Evolutionary conservation across 2,888 invertebrate genomes (phyloP).

Genomic region (Drosophila fulvimacula): DNA sequence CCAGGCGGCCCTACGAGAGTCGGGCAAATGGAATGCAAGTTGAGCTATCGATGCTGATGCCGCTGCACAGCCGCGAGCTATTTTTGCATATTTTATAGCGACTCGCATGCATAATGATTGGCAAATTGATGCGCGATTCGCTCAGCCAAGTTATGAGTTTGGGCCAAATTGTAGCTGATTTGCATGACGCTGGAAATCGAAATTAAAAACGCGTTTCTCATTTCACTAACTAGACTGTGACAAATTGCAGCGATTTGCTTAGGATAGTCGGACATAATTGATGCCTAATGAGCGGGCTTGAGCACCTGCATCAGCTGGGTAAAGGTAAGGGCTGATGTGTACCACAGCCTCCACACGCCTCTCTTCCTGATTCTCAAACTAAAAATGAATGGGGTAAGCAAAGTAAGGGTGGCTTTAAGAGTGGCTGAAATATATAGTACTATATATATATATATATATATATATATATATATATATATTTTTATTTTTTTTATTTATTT

Average conservation of each 20-base stretch:
- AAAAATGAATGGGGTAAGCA: too few relatives aligned
- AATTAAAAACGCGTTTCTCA: conserved; percentile 48
- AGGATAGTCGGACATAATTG: conserved; percentile 18
- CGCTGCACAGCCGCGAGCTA: conserved; percentile 5
- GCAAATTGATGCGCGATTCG: conserved; percentile 32
- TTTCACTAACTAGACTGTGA: conserved; percentile 38
- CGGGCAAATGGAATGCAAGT: neutral
- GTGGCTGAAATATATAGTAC: neutral
- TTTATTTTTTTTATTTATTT: too few relatives aligned
- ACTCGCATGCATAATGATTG: conserved; percentile 17
- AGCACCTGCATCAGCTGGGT: neutral
- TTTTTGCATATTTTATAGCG: conserved; percentile 14
- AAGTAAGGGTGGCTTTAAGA: neutral
- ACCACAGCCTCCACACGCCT: too few relatives aligned
- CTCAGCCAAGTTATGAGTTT: neutral
- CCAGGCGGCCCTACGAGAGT: neutral
- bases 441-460: too few relatives aligned
- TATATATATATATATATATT: too few relatives aligned
- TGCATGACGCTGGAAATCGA: conserved; percentile 44
- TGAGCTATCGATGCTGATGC: neutral
- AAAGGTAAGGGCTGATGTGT: too few relatives aligned
- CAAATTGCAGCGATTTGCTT: conserved; percentile 23
- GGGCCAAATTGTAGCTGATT: conserved; percentile 11
- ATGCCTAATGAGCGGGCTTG: neutral
- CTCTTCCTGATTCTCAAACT: too few relatives aligned